Percentiles rank a stretch among this genome's conserved stretches.
phyloP scores from a whole-genome alignment of 1,140 invertebrate species.

The Pogonomyrmex californicus region DNA sequence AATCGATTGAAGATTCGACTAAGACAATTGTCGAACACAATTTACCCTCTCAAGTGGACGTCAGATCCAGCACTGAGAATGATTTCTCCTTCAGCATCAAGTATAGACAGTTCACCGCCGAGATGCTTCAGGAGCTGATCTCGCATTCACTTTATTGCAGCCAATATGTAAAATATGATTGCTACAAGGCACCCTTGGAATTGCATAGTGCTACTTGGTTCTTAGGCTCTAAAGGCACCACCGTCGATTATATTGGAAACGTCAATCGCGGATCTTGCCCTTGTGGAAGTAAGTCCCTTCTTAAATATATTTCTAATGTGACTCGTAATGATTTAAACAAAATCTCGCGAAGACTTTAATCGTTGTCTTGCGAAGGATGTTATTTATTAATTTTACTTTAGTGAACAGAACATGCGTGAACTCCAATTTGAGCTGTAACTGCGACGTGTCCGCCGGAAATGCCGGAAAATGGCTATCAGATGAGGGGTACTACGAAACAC shows the following conservation, averaged over 20 bases:
- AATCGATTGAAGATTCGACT: slow-evolving; percentile 94
- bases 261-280: slow-evolving; percentile 90
- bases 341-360: background rate
- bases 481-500: slow-evolving; percentile 93
- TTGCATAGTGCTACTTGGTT: slow-evolving; percentile 97
- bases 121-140: slow-evolving; percentile 96
- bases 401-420: slow-evolving; percentile 93
- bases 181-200: slow-evolving; percentile 95
- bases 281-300: slow-evolving; percentile 89
- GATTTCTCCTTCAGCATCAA: slow-evolving; percentile 95
- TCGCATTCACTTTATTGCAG: slow-evolving; percentile 95
- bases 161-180: slow-evolving; percentile 97
- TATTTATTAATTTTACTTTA: slow-evolving; percentile 77
- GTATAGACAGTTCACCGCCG: slow-evolving; percentile 95
- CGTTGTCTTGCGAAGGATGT: slow-evolving; percentile 12
- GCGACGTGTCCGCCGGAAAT: slow-evolving; percentile 93
- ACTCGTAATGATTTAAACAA: background rate
- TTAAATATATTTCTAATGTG: slow-evolving; percentile 29
- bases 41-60: slow-evolving; percentile 95
- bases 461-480: slow-evolving; percentile 96
- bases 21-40: slow-evolving; percentile 97
- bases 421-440: slow-evolving; percentile 94
- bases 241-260: slow-evolving; percentile 94
- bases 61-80: slow-evolving; percentile 91
- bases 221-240: slow-evolving; percentile 92